A percentile compares a stretch with the other conserved stretches of the same genome.
Conservation (phyloP, 1,140 invertebrate genomes). For the Drosophila pachea region DNA sequence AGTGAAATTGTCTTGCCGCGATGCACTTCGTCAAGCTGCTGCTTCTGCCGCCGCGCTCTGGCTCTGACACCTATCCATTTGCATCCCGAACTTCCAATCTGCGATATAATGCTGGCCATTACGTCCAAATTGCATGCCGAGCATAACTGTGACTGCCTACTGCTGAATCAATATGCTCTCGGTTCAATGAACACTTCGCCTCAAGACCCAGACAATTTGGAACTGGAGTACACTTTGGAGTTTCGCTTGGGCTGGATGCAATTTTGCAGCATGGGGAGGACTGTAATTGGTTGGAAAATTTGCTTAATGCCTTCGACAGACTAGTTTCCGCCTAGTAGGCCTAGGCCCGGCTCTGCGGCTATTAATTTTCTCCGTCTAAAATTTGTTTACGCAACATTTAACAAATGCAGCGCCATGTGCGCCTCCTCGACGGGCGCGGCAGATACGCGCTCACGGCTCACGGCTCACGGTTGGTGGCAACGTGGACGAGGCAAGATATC, state of each 20-base stretch:
- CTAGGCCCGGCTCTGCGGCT: conserved; percentile 25
- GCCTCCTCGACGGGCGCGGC: no score
- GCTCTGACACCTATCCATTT: conserved; percentile 62
- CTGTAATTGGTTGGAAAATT: conserved; percentile 71
- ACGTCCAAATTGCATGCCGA: no score
- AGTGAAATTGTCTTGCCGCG: conserved; percentile 58
- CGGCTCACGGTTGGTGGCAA: conserved; percentile 34
- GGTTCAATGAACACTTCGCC: no score
- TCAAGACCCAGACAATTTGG: no score
- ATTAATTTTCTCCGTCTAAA: conserved; percentile 68
- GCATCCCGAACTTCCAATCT: conserved; percentile 26
- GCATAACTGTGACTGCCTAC: no score
- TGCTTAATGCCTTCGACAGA: conserved; percentile 38
- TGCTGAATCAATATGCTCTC: no score
- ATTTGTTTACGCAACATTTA: conserved; percentile 70
- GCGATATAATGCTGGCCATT: no score
- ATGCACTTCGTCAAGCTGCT: conserved; percentile 56
- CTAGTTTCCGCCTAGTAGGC: background rate
- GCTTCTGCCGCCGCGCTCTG: conserved; percentile 19
- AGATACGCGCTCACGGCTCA: no score
- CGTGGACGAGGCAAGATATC: conserved; percentile 55
- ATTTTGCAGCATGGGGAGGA: conserved; percentile 35
- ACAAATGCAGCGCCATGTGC: conserved; percentile 60
- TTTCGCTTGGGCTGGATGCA: background rate
- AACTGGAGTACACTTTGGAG: background rate